Conservation (phyloP, 1,140 invertebrate species). For the Riptortus pedestris region DNA sequence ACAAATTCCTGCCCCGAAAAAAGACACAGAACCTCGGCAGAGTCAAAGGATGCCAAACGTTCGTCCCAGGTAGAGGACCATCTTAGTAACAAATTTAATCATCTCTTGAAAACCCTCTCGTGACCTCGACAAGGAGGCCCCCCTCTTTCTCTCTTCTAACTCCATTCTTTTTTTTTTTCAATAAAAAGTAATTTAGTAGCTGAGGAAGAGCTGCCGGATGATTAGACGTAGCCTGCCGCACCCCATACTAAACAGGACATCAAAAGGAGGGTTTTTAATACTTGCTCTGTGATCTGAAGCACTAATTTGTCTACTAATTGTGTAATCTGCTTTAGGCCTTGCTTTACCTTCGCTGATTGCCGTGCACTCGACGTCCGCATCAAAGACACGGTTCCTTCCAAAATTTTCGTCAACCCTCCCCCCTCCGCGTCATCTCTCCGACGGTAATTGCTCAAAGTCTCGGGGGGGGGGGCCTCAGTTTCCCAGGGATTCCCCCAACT, state of each 20-base stretch:
- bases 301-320: not conserved
- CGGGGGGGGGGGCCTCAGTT: too few species aligned
- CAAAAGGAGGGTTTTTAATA: not conserved
- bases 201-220: not conserved
- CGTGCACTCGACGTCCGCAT: not conserved
- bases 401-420: not conserved
- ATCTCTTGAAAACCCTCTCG: not conserved
- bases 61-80: too few species aligned
- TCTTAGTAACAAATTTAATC: not conserved
- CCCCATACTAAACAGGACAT: not conserved
- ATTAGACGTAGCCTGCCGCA: not conserved
- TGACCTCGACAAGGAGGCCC: not conserved
- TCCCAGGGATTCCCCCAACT: too few species aligned
- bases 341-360: not conserved
- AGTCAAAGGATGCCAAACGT: not conserved
- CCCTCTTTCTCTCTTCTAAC: not conserved
- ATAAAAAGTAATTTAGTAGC: not conserved
- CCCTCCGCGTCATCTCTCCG: not conserved
- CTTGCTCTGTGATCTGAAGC: not conserved
- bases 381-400: not conserved
- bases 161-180: not conserved
- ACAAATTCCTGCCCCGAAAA: not conserved
- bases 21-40: not conserved
- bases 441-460: not conserved
- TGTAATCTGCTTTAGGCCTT: not conserved